Base-by-base conservation (phyloP, 2,113 vertebrate species). In the Oncorhynchus masou region DNA sequence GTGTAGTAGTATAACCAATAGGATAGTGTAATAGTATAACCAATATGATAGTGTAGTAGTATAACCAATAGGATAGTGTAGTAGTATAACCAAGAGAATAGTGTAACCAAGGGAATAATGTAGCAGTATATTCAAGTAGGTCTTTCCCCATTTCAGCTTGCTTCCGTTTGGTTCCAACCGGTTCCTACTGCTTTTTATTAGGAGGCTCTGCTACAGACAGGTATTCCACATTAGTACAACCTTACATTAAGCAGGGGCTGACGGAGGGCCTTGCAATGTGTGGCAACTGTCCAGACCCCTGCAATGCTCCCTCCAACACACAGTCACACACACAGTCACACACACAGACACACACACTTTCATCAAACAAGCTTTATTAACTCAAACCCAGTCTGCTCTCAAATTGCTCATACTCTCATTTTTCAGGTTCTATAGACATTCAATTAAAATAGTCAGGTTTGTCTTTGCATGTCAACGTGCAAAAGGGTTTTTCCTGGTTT, bases 151-250 rank as follows among this genome's bases (percentile, higher is more conserved):
- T 70, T 13, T 39, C 5, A n/a, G 39, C 25, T 3, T 9, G 49
- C 16, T 19, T 54, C 12, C 16, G 3, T 54, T 54, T 54, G 12
- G 49, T 13, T 54, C 13, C 49, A 16, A 51, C 13, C 15, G 9
- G 49, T 12, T 51, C 12, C 51, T 19, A 54, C 15, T 54, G 3
- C 1, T 34, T 3, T 8, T 80, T 65, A 25, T 13, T 81, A 83
- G 73, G 87, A 79, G 76, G 83, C 83, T 72, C 74, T 68, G 85
- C 71, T 60, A 5, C 5, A 74, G 75, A 68, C 86, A 85, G 82
- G 85, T 89, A 85, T 81, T 84, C 4, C 57, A 77, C 79, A 84
- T 88, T 51, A 66, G 24, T 24, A 54, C 24, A 71, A 66, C 59
- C 27, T 54, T 54, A 60, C 64, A 45, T 12, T 81, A 82, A 82